Conservation (phyloP, 2,113 vertebrate species). For the Siniperca chuatsi region DNA sequence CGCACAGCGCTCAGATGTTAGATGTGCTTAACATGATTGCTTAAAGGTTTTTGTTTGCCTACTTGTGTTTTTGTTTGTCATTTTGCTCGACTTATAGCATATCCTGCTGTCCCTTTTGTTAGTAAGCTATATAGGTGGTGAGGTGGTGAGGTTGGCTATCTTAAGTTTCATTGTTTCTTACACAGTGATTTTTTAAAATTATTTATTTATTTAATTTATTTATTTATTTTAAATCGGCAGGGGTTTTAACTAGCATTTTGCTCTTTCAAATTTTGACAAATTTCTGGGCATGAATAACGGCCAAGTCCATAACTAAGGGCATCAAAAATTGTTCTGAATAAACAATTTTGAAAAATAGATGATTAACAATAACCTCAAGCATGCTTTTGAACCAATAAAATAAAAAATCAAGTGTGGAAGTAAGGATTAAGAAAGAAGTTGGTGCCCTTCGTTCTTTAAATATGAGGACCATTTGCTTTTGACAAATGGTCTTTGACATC, state of each 20-base stretch:
- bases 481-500: conserved; percentile 64
- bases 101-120: conserved; percentile 68
- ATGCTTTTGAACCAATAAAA: conserved; percentile 14
- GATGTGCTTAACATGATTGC: conserved; percentile 96
- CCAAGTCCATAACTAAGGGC: conserved; percentile 13
- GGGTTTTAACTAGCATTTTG: conserved; percentile 24
- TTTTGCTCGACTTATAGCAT: conserved; percentile 70
- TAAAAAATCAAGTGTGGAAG: conserved; percentile 33
- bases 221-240: neutral
- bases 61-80: conserved; percentile 82
- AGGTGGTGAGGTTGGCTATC: conserved; percentile 12
- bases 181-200: neutral
- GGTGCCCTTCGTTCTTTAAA: conserved; percentile 51
- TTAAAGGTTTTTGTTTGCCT: conserved; percentile 94
- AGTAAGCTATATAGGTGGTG: conserved; percentile 29
- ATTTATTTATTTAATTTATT: neutral
- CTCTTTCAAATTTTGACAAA: conserved; percentile 32
- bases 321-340: conserved; percentile 9
- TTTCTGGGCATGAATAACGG: conserved; percentile 18
- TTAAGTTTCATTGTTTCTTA: conserved; percentile 24
- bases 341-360: neutral
- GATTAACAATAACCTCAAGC: conserved; percentile 12
- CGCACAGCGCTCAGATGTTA: conserved; percentile 92
- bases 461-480: conserved; percentile 50
- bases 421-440: conserved; percentile 44